Evolutionary conservation across 1,140 invertebrate genomes (phyloP).

Genomic region (Saxidomus purpurata): DNA sequence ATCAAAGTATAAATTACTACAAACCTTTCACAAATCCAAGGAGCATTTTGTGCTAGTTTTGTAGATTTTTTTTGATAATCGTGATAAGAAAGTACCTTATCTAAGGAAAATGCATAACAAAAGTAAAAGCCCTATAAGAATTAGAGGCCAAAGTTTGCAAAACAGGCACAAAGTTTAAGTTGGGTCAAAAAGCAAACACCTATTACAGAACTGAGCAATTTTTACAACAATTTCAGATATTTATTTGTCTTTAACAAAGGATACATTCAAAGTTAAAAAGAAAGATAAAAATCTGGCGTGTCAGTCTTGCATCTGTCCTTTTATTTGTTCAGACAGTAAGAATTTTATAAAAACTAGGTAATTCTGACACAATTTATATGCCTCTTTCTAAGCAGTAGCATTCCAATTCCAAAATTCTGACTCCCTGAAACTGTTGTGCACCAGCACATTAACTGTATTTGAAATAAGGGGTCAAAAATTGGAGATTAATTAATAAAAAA

Average conservation of each 20-base stretch:
- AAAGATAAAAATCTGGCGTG: too few relatives aligned
- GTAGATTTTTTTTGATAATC: background rate
- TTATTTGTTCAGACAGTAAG: too few relatives aligned
- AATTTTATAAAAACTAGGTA: too few relatives aligned
- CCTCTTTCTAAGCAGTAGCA: too few relatives aligned
- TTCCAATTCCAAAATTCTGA: too few relatives aligned
- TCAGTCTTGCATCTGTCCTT: too few relatives aligned
- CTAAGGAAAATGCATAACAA: conserved; percentile 12
- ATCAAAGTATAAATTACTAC: conserved; percentile 28
- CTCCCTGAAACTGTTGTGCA: too few relatives aligned
- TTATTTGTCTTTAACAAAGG: background rate
- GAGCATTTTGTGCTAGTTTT: background rate
- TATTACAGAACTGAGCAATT: background rate
- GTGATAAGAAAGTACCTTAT: background rate
- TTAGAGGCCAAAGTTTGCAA: conserved; percentile 14
- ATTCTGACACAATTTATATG: too few relatives aligned
- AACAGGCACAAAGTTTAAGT: background rate
- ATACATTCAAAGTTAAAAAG: background rate
- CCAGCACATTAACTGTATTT: too few relatives aligned
- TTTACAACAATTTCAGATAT: background rate
- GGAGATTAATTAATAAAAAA: too few relatives aligned
- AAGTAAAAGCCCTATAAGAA: background rate
- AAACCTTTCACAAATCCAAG: background rate
- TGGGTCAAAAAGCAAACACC: background rate
- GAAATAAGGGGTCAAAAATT: too few relatives aligned